Evolutionary conservation across 2,797 vertebrate species (phyloP).

Genomic region (Gadopsis bispinosus): DNA sequence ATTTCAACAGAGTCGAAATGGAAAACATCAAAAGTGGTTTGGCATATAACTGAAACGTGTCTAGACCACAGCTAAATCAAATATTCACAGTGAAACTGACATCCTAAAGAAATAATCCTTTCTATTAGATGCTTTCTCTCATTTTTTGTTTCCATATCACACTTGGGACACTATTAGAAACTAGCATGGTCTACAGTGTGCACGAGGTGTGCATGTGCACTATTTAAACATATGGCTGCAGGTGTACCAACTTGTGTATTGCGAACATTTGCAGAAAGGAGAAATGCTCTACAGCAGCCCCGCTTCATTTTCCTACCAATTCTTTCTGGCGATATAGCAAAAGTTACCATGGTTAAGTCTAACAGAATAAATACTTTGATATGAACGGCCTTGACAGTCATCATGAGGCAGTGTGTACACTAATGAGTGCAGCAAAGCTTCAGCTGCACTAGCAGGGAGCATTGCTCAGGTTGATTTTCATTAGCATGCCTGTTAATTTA

Average conservation of each 20-base stretch:
- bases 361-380: background rate
- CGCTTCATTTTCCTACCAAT: background rate
- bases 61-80: background rate
- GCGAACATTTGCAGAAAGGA: background rate
- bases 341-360: background rate
- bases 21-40: background rate
- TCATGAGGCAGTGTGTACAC: background rate
- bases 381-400: background rate
- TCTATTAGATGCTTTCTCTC: background rate
- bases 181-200: background rate
- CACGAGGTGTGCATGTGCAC: background rate
- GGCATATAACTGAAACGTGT: background rate
- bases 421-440: slow-evolving; percentile 4
- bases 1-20: background rate
- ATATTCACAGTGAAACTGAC: background rate
- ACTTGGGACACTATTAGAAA: background rate
- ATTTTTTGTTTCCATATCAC: background rate
- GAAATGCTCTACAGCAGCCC: background rate
- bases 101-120: background rate
- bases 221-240: background rate
- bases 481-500: slow-evolving; percentile 26
- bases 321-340: background rate
- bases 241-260: background rate
- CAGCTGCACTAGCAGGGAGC: background rate
- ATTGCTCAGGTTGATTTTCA: slow-evolving; percentile 10